These are phyloP conservation scores for Aspiorhynchus laticeps DNA, from an alignment of 2,113 vertebrate species.

Conservation along the genomic window DNA sequence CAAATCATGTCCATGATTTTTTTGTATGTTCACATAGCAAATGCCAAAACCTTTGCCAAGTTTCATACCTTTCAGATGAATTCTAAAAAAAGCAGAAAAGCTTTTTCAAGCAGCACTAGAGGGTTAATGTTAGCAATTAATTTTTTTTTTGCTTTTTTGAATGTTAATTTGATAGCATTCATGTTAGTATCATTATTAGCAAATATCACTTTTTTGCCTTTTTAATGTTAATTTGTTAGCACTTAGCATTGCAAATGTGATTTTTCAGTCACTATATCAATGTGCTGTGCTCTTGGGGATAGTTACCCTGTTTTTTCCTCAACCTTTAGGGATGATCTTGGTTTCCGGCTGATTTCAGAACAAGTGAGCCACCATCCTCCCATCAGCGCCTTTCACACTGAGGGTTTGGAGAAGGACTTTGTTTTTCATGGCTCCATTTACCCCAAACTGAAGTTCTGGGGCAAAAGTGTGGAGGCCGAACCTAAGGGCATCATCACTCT, in stretches of 20 bases:
- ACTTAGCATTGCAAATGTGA: background rate
- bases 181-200: no score
- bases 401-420: slow-evolving; percentile 92
- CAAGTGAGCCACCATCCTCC: slow-evolving; percentile 99
- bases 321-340: slow-evolving; percentile 88
- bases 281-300: background rate
- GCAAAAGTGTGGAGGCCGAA: slow-evolving; percentile 97
- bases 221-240: background rate
- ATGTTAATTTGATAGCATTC: background rate
- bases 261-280: background rate
- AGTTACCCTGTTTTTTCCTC: background rate
- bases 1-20: no score
- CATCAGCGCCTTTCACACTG: slow-evolving; percentile 94
- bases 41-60: no score
- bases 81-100: no score
- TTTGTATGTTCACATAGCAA: no score
- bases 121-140: no score
- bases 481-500: slow-evolving; percentile 96
- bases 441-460: slow-evolving; percentile 99
- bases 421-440: slow-evolving; percentile 98
- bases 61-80: no score
- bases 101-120: no score
- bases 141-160: background rate
- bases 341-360: slow-evolving; percentile 94
- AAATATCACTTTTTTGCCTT: no score